A percentile compares a stretch with the other conserved stretches of the same genome.
These are phyloP conservation scores for Lasaia peninsularis DNA, from an alignment of 1,140 invertebrate species.

Conservation along the genomic window DNA sequence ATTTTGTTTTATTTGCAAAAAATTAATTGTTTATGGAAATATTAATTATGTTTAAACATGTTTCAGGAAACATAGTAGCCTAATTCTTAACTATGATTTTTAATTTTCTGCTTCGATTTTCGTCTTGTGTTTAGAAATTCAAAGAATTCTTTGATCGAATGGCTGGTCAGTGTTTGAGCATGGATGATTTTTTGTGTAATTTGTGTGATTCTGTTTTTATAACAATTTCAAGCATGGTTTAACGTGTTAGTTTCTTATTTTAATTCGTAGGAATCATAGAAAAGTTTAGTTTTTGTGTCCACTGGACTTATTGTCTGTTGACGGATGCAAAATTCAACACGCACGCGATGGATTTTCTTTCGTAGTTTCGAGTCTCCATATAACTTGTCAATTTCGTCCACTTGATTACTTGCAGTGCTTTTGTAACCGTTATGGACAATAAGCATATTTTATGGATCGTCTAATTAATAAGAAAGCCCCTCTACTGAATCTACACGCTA, in stretches of 20 bases:
- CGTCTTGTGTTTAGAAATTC: neutral
- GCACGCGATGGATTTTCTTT: neutral
- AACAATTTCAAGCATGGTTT: conserved; percentile 32
- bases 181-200: conserved; percentile 17
- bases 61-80: neutral
- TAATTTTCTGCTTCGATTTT: neutral
- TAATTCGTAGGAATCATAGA: neutral
- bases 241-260: conserved; percentile 24
- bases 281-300: neutral
- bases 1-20: neutral
- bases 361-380: too few species aligned
- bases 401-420: neutral
- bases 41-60: too few species aligned
- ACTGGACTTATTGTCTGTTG: neutral
- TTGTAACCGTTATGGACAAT: too few species aligned
- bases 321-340: neutral
- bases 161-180: conserved; percentile 8
- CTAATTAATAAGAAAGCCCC: too few species aligned
- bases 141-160: conserved; percentile 7
- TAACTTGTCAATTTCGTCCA: too few species aligned
- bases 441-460: too few species aligned
- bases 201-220: conserved; percentile 24
- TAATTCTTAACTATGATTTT: conserved; percentile 1
- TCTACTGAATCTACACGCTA: too few species aligned
- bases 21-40: neutral